A percentile compares a stretch with the other conserved stretches of the same genome.
phyloP scores from a whole-genome alignment of 2,797 vertebrate species.

The Varecia variegata region DNA sequence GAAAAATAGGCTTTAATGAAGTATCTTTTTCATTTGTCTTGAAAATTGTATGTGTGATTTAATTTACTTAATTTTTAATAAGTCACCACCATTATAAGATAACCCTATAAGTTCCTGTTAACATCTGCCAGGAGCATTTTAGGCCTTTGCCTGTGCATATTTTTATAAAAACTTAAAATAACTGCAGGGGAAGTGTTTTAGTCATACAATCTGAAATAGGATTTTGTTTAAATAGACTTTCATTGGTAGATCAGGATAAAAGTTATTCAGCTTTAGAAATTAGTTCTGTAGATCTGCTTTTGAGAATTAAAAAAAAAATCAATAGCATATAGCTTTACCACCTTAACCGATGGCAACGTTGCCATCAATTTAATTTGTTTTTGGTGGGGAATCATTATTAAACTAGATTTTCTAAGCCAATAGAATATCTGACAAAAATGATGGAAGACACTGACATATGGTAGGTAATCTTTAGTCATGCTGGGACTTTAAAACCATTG shows the following conservation, averaged over 20 bases:
- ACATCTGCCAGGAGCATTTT: not conserved
- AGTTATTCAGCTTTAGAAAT: not conserved
- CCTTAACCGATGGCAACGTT: not conserved
- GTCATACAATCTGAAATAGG: not conserved
- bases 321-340: not conserved
- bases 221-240: not conserved
- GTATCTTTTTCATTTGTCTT: not conserved
- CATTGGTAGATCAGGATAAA: constrained; percentile 1
- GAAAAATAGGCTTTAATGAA: not conserved
- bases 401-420: not conserved
- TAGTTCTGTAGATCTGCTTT: not conserved
- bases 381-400: not conserved
- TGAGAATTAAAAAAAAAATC: not conserved
- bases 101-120: not conserved
- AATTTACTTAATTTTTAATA: not conserved
- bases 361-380: not conserved
- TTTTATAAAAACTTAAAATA: constrained; percentile 28
- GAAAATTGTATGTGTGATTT: not conserved
- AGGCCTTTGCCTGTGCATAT: not conserved
- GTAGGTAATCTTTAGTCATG: not conserved
- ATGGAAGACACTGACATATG: not conserved
- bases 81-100: not conserved
- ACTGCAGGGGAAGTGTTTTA: not conserved
- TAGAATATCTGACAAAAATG: constrained; percentile 5
- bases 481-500: not conserved